Conservation (phyloP, 2,888 invertebrate genomes). For the Lamellibrachia columna region DNA sequence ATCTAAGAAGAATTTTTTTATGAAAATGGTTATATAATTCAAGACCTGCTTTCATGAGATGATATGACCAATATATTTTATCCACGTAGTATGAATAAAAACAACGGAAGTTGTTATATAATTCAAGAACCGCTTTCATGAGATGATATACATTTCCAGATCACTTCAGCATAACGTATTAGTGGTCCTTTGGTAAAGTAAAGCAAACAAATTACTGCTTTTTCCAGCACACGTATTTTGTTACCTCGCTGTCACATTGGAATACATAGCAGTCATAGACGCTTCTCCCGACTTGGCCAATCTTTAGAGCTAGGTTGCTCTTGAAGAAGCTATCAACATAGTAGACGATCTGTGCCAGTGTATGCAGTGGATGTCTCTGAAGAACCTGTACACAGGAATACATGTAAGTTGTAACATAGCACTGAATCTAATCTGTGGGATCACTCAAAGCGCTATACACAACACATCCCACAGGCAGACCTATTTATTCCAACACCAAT, state of each 20-base stretch:
- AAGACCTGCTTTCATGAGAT: no score
- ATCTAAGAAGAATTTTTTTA: no score
- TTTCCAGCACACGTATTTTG: constrained; percentile 22
- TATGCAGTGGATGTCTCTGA: constrained; percentile 62
- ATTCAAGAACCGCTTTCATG: no score
- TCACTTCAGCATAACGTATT: neutral
- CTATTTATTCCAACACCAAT: no score
- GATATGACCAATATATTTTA: no score
- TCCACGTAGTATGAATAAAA: no score
- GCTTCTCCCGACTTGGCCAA: constrained; percentile 54
- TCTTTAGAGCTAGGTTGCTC: constrained; percentile 60
- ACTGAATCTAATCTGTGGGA: neutral
- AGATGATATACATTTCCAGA: no score
- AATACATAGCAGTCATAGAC: constrained; percentile 60
- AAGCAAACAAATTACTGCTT: neutral
- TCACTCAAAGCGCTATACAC: neutral
- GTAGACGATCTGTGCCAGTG: constrained; percentile 60
- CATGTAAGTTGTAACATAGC: neutral
- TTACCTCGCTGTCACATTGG: constrained; percentile 60
- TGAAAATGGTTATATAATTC: no score
- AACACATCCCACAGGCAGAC: no score
- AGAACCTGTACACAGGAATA: constrained; percentile 44
- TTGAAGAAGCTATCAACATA: constrained; percentile 60
- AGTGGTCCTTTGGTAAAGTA: neutral
- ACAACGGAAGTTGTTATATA: no score